Evolutionary conservation across 2,113 vertebrate species (phyloP).

Genomic region (Cinclus cinclus): DNA sequence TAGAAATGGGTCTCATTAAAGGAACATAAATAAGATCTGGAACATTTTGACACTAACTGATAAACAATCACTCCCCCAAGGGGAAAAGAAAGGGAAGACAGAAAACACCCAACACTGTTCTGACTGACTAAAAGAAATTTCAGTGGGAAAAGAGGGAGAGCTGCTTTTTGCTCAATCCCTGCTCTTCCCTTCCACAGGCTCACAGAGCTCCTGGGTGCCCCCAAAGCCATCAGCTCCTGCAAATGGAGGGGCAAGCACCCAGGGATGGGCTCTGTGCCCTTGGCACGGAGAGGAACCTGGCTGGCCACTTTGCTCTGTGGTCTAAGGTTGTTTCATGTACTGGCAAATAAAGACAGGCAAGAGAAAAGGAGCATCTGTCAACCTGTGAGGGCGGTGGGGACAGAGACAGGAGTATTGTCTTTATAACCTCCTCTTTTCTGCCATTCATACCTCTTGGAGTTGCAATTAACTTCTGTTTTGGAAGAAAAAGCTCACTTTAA

Average conservation of each 20-base stretch:
- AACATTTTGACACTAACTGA: background rate
- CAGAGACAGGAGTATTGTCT: background rate
- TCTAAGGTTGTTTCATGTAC: background rate
- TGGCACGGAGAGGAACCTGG: background rate
- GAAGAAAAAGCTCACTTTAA: background rate
- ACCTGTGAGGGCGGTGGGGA: background rate
- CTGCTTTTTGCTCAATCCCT: background rate
- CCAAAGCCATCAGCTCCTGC: background rate
- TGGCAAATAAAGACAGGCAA: background rate
- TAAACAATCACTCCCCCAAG: background rate
- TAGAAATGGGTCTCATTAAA: background rate
- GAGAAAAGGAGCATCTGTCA: background rate
- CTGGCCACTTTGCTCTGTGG: background rate
- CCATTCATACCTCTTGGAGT: background rate
- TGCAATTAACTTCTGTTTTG: background rate
- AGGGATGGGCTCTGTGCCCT: background rate
- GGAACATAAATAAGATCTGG: background rate
- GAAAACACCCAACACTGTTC: background rate
- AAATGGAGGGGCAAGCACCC: accelerated
- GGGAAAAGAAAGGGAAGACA: background rate
- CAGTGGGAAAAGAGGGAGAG: background rate
- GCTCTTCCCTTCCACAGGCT: background rate
- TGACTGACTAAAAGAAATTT: background rate
- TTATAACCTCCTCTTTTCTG: background rate
- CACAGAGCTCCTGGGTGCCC: background rate